A percentile compares a stretch with the other conserved stretches of the same genome.
These are phyloP conservation scores for Dryomyza anilis DNA, from an alignment of 2,888 invertebrate species.

Conservation along the genomic window DNA sequence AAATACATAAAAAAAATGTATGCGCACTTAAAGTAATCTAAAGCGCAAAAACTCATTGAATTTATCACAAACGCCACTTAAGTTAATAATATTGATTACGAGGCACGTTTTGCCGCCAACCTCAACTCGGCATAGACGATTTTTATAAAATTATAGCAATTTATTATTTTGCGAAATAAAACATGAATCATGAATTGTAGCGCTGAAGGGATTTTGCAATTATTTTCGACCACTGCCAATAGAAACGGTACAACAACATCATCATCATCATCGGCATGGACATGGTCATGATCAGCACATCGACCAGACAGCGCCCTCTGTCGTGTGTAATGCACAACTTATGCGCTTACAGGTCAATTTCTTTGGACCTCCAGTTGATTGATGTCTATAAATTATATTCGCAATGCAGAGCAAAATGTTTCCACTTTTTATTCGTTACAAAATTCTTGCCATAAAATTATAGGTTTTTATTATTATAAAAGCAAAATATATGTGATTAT, in stretches of 20 bases:
- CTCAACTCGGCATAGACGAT: slow-evolving; percentile 40
- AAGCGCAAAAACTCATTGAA: neutral
- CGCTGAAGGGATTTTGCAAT: slow-evolving; percentile 58
- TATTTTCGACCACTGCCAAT: slow-evolving; percentile 52
- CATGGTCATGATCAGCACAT: no score
- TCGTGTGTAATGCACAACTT: slow-evolving; percentile 30
- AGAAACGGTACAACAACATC: neutral
- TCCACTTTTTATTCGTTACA: slow-evolving; percentile 9
- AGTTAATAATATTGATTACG: slow-evolving; percentile 30
- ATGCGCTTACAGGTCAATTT: slow-evolving; percentile 53
- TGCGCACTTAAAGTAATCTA: neutral
- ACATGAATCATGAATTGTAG: slow-evolving; percentile 35
- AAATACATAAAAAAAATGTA: no score
- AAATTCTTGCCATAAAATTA: slow-evolving; percentile 16
- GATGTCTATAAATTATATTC: slow-evolving; percentile 43
- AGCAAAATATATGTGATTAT: slow-evolving; percentile 11
- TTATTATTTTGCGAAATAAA: slow-evolving; percentile 51
- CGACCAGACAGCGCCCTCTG: slow-evolving; percentile 22
- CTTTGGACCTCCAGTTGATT: slow-evolving; percentile 49
- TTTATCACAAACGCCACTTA: slow-evolving; percentile 27
- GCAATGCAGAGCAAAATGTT: neutral
- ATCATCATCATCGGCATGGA: slow-evolving; percentile 2
- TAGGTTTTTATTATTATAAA: slow-evolving; percentile 19
- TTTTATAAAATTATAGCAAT: slow-evolving; percentile 56
- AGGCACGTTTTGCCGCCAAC: neutral